Base-by-base conservation (phyloP, 2,888 invertebrate species). In the Netelia virgata region DNA sequence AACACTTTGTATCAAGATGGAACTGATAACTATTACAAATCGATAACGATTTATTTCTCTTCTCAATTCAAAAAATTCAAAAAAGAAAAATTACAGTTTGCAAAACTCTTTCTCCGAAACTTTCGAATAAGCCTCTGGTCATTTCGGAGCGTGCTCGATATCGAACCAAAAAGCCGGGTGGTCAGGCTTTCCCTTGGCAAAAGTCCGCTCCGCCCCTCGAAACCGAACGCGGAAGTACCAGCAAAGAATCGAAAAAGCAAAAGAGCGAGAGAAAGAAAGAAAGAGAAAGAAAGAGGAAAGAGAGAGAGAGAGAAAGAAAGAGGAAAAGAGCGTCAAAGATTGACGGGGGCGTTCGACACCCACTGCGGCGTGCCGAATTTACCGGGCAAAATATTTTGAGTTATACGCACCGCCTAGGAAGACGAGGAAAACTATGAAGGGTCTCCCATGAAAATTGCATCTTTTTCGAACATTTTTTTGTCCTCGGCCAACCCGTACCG, bases 341-440 rank as follows among this genome's bases (percentile, higher is more conserved):
- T 79, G 28, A 74, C 43, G 66, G 69, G 50, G 57, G 74, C 55
- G 50, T 77, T 74, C 64, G 73, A 75, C 74, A 82, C 80, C 78
- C 68, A 79, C 84, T 55, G 77, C 66, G 77, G 86, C 89, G 88
- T 88, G 85, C 75, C 90, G 82, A 90, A 89, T 90, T 74, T 68
- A 43, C 80, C 82, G 80, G 86, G 86, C 87, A 87, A 90, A 91
- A 91, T 91, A 91, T 91, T 90, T 90, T 86, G 84, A 76, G 80
- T 23, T 57, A 47, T 63, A 59, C 41, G 70, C 28, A 23, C 36
- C 14, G 73, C 53, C 16, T 20, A 41, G 75, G 50, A 50, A 36
- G 36, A 82, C 77, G 43, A 64, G 78, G 82, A 78, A 81, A 43
- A 84, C 57, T 36, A 36, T 41, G 83, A 73, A 64, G 36, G 69